A percentile compares a stretch with the other conserved stretches of the same genome.
phyloP scores from a whole-genome alignment of 2,113 vertebrate species.

The Eidolon helvum region DNA sequence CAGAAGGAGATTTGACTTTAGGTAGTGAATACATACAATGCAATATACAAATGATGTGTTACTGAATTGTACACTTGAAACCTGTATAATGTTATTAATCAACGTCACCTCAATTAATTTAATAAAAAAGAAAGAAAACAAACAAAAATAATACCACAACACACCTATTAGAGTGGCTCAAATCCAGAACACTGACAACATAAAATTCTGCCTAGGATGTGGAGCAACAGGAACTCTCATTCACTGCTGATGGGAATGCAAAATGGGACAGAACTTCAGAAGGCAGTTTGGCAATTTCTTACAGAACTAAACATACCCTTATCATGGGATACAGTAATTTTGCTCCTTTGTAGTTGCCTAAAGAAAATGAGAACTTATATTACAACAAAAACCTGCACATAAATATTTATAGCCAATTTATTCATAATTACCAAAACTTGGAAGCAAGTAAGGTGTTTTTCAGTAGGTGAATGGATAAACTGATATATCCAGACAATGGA shows the following conservation, averaged over 20 bases:
- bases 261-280: neutral
- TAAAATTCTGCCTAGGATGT: neutral
- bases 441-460: neutral
- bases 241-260: neutral
- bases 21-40: no score
- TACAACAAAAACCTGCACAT: neutral
- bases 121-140: no score
- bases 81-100: no score
- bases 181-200: neutral
- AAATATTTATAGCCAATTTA: neutral
- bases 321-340: neutral
- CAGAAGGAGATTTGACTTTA: no score
- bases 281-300: neutral
- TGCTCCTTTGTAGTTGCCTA: neutral
- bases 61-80: no score
- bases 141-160: neutral
- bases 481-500: neutral
- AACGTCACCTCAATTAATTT: no score
- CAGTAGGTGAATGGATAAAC: neutral
- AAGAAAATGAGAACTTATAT: neutral
- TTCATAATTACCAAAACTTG: neutral
- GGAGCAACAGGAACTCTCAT: neutral
- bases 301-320: neutral
- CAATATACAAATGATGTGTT: no score
- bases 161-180: neutral